Evolutionary conservation across 1,140 invertebrate genomes (phyloP).

Genomic region (Diabrotica undecimpunctata): DNA sequence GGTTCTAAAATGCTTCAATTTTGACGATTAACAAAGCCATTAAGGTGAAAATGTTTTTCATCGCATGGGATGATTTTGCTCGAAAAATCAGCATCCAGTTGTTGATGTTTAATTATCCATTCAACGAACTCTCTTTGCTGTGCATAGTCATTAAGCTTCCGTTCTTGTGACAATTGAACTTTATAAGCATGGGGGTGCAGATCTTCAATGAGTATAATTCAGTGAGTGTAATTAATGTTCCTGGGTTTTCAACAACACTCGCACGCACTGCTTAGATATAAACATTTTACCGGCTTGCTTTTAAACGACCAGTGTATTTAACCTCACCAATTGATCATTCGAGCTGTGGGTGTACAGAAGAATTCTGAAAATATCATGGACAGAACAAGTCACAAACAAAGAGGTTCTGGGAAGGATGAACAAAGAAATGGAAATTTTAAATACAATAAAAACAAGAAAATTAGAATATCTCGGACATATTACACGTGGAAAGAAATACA

Average conservation of each 20-base stretch:
- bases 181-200: not conserved
- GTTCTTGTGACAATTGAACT: not conserved
- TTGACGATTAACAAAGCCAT: too few species aligned
- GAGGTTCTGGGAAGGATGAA: too few species aligned
- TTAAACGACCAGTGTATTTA: not conserved
- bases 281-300: not conserved
- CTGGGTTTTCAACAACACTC: not conserved
- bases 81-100: not conserved
- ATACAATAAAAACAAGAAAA: too few species aligned
- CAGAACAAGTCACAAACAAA: too few species aligned
- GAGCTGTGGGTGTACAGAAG: too few species aligned
- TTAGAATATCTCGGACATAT: too few species aligned
- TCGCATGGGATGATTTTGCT: not conserved
- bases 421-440: too few species aligned
- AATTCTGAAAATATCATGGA: too few species aligned
- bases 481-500: too few species aligned
- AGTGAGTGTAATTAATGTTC: not conserved
- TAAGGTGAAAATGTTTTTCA: not conserved
- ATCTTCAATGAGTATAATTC: too few species aligned
- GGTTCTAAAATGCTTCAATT: too few species aligned
- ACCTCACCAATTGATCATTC: not conserved
- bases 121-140: too few species aligned
- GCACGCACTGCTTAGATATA: not conserved
- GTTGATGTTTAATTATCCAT: not conserved
- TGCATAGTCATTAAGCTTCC: not conserved